Evolutionary conservation across 2,888 invertebrate genomes (phyloP).

Genomic region (Trissolcus brochymenae): DNA sequence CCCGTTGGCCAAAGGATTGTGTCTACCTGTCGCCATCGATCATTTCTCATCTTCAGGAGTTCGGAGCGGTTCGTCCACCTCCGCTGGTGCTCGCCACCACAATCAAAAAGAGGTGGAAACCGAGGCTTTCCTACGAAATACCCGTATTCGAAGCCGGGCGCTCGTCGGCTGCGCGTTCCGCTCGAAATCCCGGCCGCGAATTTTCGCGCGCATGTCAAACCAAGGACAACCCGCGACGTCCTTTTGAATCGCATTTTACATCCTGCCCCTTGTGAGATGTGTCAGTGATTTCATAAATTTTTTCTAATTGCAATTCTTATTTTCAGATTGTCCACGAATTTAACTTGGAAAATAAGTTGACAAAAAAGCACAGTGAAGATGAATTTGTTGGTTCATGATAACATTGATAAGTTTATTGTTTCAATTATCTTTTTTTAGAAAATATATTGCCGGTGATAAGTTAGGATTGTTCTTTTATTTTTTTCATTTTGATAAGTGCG

Average conservation of each 20-base stretch:
- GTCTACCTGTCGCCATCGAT: conserved; percentile 55
- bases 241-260: too few relatives aligned
- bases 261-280: neutral
- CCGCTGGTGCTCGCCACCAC: conserved; percentile 48
- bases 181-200: conserved; percentile 9
- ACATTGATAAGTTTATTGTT: too few relatives aligned
- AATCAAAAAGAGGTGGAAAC: conserved; percentile 56
- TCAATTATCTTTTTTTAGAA: too few relatives aligned
- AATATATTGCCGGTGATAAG: too few relatives aligned
- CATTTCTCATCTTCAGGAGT: conserved; percentile 47
- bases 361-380: too few relatives aligned
- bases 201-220: conserved; percentile 26
- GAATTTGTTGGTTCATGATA: too few relatives aligned
- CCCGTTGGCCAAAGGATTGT: conserved; percentile 53
- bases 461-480: too few relatives aligned
- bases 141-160: conserved; percentile 57
- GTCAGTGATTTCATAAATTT: neutral
- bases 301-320: neutral
- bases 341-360: neutral
- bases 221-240: conserved; percentile 6
- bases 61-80: conserved; percentile 55
- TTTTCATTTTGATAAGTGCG: too few relatives aligned
- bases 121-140: conserved; percentile 46
- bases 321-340: neutral
- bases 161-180: conserved; percentile 50